These are phyloP conservation scores for Lates japonicus DNA, from an alignment of 2,797 vertebrate species.

Conservation along the genomic window DNA sequence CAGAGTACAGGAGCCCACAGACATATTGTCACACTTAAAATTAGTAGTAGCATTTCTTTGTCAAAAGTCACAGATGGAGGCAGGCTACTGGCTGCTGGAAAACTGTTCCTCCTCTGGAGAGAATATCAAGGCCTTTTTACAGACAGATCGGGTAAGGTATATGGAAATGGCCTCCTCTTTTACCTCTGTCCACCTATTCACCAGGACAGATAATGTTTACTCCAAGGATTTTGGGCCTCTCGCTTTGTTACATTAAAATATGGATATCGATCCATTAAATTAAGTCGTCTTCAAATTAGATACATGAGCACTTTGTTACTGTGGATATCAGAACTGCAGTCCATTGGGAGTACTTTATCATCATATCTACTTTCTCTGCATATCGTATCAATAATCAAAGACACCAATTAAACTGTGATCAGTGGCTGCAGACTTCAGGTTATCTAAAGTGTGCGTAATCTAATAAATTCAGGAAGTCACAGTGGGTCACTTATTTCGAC, in stretches of 20 bases:
- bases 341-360: conserved; percentile 30
- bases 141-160: conserved; percentile 22
- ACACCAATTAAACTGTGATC: conserved; percentile 67
- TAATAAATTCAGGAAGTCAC: conserved; percentile 46
- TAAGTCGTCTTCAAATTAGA: conserved; percentile 4
- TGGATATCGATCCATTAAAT: conserved; percentile 33
- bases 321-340: conserved; percentile 24
- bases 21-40: conserved; percentile 60
- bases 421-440: conserved; percentile 31
- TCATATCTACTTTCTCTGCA: conserved; percentile 48
- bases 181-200: conserved; percentile 17
- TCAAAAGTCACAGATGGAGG: conserved; percentile 56
- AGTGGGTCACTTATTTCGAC: conserved; percentile 50
- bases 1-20: conserved; percentile 35
- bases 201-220: conserved; percentile 61
- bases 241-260: conserved; percentile 43
- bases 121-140: conserved; percentile 54
- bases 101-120: conserved; percentile 37
- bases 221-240: conserved; percentile 46
- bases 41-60: conserved; percentile 65
- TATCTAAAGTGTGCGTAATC: conserved; percentile 19
- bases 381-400: conserved; percentile 66
- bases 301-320: too few relatives aligned
- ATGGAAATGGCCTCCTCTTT: conserved; percentile 26
- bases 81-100: conserved; percentile 40